A percentile compares a stretch with the other conserved stretches of the same genome.
phyloP scores from a whole-genome alignment of 2,797 vertebrate species.

The Galagoides demidoff region DNA sequence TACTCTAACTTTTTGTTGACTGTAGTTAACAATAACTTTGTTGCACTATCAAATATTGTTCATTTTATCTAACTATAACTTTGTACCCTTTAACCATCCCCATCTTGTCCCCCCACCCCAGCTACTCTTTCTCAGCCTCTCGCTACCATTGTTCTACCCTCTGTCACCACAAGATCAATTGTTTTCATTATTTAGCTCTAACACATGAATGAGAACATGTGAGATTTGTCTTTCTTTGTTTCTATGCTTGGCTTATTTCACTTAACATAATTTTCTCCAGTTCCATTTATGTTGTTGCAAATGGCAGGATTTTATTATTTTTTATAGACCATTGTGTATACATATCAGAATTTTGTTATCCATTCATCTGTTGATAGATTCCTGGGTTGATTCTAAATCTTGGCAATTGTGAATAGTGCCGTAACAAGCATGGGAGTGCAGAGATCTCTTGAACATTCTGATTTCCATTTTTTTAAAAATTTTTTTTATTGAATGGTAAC shows the following conservation, averaged over 20 bases:
- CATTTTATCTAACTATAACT: not conserved
- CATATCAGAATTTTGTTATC: not conserved
- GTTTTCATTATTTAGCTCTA: not conserved
- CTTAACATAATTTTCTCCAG: not conserved
- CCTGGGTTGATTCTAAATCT: not conserved
- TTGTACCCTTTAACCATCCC: not conserved
- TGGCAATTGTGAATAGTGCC: not conserved
- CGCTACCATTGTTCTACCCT: not conserved
- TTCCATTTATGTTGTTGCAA: not conserved
- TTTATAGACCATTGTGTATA: not conserved
- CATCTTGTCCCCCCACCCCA: no score
- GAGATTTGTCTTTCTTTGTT: not conserved
- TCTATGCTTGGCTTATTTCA: not conserved
- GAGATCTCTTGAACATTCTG: not conserved
- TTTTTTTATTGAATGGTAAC: no score
- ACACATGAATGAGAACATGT: not conserved
- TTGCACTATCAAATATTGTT: not conserved
- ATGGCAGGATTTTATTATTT: not conserved
- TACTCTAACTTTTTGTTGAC: not conserved
- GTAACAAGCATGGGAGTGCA: not conserved
- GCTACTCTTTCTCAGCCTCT: not conserved
- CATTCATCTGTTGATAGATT: not conserved
- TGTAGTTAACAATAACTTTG: not conserved
- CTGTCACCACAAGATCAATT: not conserved
- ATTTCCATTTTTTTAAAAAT: not conserved